phyloP scores from a whole-genome alignment of 2,888 invertebrate species.

The Iselma pallidipennis region DNA sequence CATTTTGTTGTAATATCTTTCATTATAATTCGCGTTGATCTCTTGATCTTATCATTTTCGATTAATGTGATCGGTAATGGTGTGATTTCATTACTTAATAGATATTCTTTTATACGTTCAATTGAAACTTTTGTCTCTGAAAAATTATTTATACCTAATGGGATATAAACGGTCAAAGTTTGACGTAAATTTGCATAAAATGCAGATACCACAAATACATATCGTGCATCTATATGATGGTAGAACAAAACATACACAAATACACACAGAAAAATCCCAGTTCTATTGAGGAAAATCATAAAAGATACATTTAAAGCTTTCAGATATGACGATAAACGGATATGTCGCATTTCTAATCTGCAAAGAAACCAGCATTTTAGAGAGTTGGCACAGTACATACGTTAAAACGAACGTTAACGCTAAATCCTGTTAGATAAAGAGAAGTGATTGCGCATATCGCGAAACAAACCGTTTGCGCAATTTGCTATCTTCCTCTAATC shows the following conservation, averaged over 20 bases:
- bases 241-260: slow-evolving; percentile 73
- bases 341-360: slow-evolving; percentile 70
- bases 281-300: slow-evolving; percentile 78
- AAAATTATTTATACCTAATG: slow-evolving; percentile 66
- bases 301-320: slow-evolving; percentile 66
- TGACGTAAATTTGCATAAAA: slow-evolving; percentile 73
- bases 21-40: slow-evolving; percentile 60
- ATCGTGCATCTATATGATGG: slow-evolving; percentile 59
- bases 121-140: slow-evolving; percentile 61
- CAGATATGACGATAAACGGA: slow-evolving; percentile 66
- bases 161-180: slow-evolving; percentile 67
- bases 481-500: background rate
- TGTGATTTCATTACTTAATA: slow-evolving; percentile 51
- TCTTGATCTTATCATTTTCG: slow-evolving; percentile 45
- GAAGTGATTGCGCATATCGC: too few species aligned
- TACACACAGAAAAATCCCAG: slow-evolving; percentile 81
- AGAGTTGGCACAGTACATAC: background rate
- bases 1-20: slow-evolving; percentile 45
- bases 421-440: too few species aligned
- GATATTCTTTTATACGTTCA: slow-evolving; percentile 61
- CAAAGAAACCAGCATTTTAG: slow-evolving; percentile 24
- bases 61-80: background rate
- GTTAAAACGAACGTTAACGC: too few species aligned
- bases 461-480: too few species aligned
- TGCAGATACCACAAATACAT: slow-evolving; percentile 74